Evolutionary conservation across 1,140 invertebrate genomes (phyloP), one percentile per base, ranked within the genome.

Genomic region (Ganaspis sp.): DNA sequence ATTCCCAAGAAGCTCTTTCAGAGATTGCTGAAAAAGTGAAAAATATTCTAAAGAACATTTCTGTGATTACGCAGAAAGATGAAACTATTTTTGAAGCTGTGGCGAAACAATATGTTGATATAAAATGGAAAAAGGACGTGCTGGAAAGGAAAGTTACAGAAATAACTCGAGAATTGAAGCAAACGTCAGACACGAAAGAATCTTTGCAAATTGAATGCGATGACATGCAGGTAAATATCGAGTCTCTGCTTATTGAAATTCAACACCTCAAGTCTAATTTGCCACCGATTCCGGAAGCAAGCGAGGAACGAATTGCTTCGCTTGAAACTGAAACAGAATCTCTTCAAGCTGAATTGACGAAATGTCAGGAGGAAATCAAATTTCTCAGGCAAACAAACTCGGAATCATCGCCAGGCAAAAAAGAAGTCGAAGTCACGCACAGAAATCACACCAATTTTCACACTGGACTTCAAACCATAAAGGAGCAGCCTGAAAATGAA

Each of bases 341-440:
- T 0, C 81, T 91, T 12, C 81, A 85, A 0, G 87, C 87, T 17
- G 84, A 91, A 34, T 73, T 89, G 17, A 86, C 82, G 19, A 83
- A 82, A 3, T 84, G 94, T 1, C 92, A 92, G 83, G 82, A 89
- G 19, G 93, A 94, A 81, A 92, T 93, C 53, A 89, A 92, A 72
- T 88, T 90, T 34, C 82, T 94, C 17, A 92, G 92, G 81, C 87
- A 87, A 21, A 85, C 92, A 17, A 92, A 93, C 77, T 86, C 90
- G 8, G 88, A 92, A 70, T 87, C 92, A 29, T 85, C 87, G 8
- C 79, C 83, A 29, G 86, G 83, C 0, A 69, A 81, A 8, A 72
- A 74, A 9, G 75, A 75, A 19, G 49, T 84, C 17, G 79, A 84
- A 38, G 80, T 15, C 1, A n/a, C 58, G 23, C 49, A 87, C 9